phyloP scores from a whole-genome alignment of 2,888 invertebrate genomes.

The Phyllotreta striolata region DNA sequence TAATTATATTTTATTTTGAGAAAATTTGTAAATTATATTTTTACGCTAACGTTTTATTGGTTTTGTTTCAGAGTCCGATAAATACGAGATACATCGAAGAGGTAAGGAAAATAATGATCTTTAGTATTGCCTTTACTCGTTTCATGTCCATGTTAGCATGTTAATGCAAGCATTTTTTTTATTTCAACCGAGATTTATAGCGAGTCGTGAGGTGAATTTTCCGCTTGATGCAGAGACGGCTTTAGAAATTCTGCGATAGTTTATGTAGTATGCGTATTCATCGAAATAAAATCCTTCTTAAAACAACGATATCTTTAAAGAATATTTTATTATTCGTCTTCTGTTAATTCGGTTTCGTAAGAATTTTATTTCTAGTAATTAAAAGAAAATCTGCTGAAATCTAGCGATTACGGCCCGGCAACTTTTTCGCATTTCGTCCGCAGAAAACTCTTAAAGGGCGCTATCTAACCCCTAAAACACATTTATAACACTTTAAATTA shows the following conservation, averaged over 20 bases:
- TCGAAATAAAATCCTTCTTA: too few relatives aligned
- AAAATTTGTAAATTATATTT: constrained; percentile 14
- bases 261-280: background rate
- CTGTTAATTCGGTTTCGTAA: too few relatives aligned
- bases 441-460: constrained; percentile 25
- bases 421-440: constrained; percentile 6
- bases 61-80: constrained; percentile 41
- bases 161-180: constrained; percentile 30
- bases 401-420: background rate
- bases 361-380: too few relatives aligned
- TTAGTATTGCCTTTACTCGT: constrained; percentile 28
- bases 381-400: background rate
- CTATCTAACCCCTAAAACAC: constrained; percentile 29
- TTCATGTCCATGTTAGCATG: constrained; percentile 35
- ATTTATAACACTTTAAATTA: constrained; percentile 39
- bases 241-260: background rate
- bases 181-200: constrained; percentile 19
- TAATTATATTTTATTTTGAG: constrained; percentile 7
- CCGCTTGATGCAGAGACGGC: background rate
- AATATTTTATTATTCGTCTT: background rate
- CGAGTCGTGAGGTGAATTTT: background rate
- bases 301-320: background rate
- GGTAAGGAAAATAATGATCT: constrained; percentile 38
- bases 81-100: constrained; percentile 37
- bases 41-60: background rate